Evolutionary conservation across 2,797 vertebrate species (phyloP).

Genomic region (Lepilemur ruficaudatus): DNA sequence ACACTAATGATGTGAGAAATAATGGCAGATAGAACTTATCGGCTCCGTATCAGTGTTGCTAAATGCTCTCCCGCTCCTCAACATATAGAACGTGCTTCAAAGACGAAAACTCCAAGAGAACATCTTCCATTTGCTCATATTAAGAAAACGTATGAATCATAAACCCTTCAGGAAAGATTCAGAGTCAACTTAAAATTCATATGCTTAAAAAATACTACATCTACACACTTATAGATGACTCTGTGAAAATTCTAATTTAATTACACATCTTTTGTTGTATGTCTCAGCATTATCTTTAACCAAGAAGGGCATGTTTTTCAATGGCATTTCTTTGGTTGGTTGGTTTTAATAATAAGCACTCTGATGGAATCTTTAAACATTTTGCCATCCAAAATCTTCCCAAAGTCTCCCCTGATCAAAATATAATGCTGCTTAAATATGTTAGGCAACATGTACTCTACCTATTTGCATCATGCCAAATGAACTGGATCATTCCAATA

Average conservation of each 20-base stretch:
- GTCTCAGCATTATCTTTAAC: slow-evolving; percentile 63
- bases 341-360: slow-evolving; percentile 78
- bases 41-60: background rate
- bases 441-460: slow-evolving; percentile 78
- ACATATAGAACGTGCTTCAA: background rate
- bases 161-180: background rate
- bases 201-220: background rate
- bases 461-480: slow-evolving; percentile 89
- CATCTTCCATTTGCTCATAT: background rate
- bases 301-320: slow-evolving; percentile 66
- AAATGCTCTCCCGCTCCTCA: background rate
- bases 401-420: slow-evolving; percentile 61
- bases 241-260: slow-evolving; percentile 62
- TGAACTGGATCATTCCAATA: slow-evolving; percentile 94
- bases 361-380: slow-evolving; percentile 70
- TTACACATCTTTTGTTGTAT: slow-evolving; percentile 71
- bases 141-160: background rate
- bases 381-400: slow-evolving; percentile 30
- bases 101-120: background rate
- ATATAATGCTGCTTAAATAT: slow-evolving; percentile 72
- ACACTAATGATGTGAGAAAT: background rate
- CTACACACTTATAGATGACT: background rate
- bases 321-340: slow-evolving; percentile 73
- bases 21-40: background rate
- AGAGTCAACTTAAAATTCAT: background rate